phyloP scores from a whole-genome alignment of 1,140 invertebrate species.

The Diachasmimorpha longicaudata region DNA sequence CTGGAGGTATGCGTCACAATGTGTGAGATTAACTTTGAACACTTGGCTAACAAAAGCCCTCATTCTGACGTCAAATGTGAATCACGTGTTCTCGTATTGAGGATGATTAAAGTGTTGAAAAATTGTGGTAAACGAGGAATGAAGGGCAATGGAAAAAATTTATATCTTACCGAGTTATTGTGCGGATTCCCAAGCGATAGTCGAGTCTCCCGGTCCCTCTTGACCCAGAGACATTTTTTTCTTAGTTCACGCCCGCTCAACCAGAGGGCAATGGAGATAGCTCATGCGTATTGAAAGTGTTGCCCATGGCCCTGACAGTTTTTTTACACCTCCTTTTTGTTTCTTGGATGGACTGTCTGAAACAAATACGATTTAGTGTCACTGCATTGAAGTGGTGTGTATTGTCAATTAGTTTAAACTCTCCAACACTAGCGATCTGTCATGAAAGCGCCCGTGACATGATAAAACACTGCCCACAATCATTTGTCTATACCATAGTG shows the following conservation, averaged over 20 bases:
- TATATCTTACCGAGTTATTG: not conserved
- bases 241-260: conserved; percentile 17
- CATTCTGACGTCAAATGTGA: not conserved
- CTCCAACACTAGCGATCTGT: not conserved
- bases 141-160: not conserved
- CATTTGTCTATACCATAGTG: not conserved
- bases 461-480: not conserved
- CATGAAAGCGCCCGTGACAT: not conserved
- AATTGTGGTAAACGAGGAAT: not conserved
- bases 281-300: not conserved
- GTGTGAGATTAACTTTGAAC: not conserved
- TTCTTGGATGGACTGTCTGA: not conserved
- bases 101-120: not conserved
- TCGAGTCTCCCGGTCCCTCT: not conserved
- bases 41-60: not conserved
- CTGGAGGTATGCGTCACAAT: not conserved
- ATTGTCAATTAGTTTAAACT: not conserved
- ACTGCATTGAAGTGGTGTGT: not conserved
- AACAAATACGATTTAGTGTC: not conserved
- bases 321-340: not conserved
- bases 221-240: not conserved
- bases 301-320: not conserved
- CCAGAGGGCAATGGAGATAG: conserved; percentile 10
- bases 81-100: not conserved
- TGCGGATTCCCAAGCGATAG: not conserved